Evolutionary conservation across 2,797 vertebrate genomes (phyloP), one percentile per base, ranked within the genome.

Genomic region (Tolypeutes matacus): DNA sequence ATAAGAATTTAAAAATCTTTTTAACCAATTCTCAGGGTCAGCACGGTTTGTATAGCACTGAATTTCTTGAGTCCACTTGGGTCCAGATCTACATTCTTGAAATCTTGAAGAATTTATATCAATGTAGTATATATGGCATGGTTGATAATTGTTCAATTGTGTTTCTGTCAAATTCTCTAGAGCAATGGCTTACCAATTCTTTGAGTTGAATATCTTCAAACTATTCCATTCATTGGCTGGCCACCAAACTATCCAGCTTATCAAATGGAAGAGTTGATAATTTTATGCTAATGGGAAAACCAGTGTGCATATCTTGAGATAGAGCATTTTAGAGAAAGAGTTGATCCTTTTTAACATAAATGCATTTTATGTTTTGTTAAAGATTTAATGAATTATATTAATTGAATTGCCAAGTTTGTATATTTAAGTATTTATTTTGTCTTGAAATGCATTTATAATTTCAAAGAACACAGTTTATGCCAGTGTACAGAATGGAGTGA

Each of bases 281-380:
- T 58, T 72, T 81, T 42, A 96, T 78, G 12, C 3, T 89, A 83
- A 93, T 94, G 56, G 86, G 42, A 92, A 91, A 92, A 78, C 18
- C 4, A 80, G 10, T 72, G 20, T 36, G 3, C 0, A 27, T 39
- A 60, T 70, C n/a, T 75, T 88, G 82, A 96, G 4, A 70, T 29
- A 81, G 23, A 76, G 60, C 10, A 86, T 53, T 89, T 77, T 67
- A 72, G 84, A 81, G 5, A 70, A 82, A 64, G 39, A 0, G 3
- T 78, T 58, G 17, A 53, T n/a, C 34, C 17, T 56, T 53, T 77
- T 21, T 6, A 77, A 53, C 17, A 64, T 62, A 69, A 85, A 27
- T 56, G 39, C 15, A 46, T 72, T 91, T 84, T 23, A 78, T 75
- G 6, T 42, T 81, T 58, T 75, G 8, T 75, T 73, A 87, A 46